Base-by-base conservation (phyloP, 2,797 vertebrate genomes). In the Ambastaia sidthimunki region DNA sequence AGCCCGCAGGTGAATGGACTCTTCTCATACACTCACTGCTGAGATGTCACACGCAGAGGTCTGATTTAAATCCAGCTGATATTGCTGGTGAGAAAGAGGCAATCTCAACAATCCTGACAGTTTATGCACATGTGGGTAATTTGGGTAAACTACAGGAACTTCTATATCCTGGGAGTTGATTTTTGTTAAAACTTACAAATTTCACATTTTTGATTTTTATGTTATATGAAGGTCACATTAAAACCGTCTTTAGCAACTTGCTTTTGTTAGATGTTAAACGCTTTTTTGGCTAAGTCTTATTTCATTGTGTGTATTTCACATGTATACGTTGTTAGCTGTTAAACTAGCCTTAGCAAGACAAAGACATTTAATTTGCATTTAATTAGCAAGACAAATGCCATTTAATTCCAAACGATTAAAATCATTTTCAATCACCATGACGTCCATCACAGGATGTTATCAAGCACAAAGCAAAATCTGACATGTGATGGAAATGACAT, bases 1-100 rank as follows among this genome's bases (percentile, higher is more conserved):
- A 90, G 90, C 88, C 88, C 25, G 82, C 80, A 90, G 90, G 86
- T 90, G 89, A 90, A 92, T 87, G 81, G 89, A 90, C 87, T 83
- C 86, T 74, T 81, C 78, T 86, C 86, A 84, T 89, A 82, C 83
- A 12, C 47, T 89, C 84, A 66, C 82, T 67, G 59, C 90, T 85
- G 78, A 80, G 88, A 85, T 47, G 18, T 21, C 16, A 13, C 19
- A 57, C n/a, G n/a, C 54, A 23, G 21, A 59, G 55, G 18, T 15
- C 19, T 31, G 13, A 62, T 62, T 15, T 15, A 62, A 16, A 62
- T 31, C 59, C 15, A 4, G 13, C 12, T 28, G 57, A 15, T 60
- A 15, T 13, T 60, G 59, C 59, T 18, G 23, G 11, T 9, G 59
- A 62, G 15, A 13, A 62, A 15, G 21, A 15, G 59, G 25, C 23